A percentile compares a stretch with the other conserved stretches of the same genome.
Conservation (phyloP, 1,140 invertebrate species). For the Cyrtorhinus lividipennis region DNA sequence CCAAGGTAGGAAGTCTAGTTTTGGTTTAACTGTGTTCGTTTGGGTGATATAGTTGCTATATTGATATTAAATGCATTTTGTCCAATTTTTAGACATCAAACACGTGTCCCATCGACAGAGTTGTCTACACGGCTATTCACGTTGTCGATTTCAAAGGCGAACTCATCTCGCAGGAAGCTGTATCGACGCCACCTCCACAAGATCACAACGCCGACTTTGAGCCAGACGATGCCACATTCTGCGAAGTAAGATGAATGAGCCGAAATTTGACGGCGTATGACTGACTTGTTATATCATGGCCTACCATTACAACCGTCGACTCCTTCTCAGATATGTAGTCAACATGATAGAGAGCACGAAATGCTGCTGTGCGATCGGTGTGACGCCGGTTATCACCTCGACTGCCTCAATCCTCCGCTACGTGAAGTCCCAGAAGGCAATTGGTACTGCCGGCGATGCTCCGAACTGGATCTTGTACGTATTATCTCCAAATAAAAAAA, state of each 20-base stretch:
- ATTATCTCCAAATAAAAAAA: no score
- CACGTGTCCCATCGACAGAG: conserved; percentile 87
- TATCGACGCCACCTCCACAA: conserved; percentile 38
- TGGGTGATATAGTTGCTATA: no score
- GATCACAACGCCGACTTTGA: conserved; percentile 31
- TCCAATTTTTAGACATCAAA: conserved; percentile 71
- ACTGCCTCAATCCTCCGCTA: conserved; percentile 68
- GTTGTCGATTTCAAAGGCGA: conserved; percentile 54
- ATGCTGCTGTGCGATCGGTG: conserved; percentile 82
- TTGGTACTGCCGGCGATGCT: conserved; percentile 77
- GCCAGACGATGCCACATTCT: conserved; percentile 53
- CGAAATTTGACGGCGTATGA: no score
- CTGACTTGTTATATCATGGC: no score
- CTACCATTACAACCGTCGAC: no score
- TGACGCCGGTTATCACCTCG: conserved; percentile 68
- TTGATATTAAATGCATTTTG: conserved; percentile 23
- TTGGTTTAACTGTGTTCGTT: no score
- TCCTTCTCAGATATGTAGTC: conserved; percentile 57
- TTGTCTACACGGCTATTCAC: conserved; percentile 62
- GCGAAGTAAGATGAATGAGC: conserved; percentile 44
- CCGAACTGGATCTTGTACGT: conserved; percentile 25
- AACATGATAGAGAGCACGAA: conserved; percentile 64
- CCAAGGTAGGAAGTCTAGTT: conserved; percentile 17
- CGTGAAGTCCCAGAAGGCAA: conserved; percentile 56
- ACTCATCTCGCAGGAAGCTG: conserved; percentile 44